Percentiles rank a stretch among this genome's conserved stretches.
Conservation (phyloP, 2,113 vertebrate species). For the Oryzias woworae region DNA sequence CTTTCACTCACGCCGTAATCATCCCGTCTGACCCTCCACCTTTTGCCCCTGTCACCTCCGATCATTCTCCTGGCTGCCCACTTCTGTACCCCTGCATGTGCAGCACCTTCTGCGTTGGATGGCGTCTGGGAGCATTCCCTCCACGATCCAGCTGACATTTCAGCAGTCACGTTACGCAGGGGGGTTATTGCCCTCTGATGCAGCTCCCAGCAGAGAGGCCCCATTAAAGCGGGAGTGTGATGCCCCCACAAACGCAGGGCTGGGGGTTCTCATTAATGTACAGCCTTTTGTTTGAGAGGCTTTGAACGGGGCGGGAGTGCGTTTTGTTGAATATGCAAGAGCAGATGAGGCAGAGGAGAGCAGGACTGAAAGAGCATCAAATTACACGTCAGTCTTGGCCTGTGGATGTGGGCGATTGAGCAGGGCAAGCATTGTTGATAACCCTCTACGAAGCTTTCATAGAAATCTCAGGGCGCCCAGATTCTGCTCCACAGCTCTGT, state of each 20-base stretch:
- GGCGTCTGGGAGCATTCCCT: background rate
- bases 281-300: slow-evolving; percentile 35
- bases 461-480: slow-evolving; percentile 35
- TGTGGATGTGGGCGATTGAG: slow-evolving; percentile 61
- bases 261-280: slow-evolving; percentile 50
- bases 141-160: slow-evolving; percentile 71
- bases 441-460: slow-evolving; percentile 49
- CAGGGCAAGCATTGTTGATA: slow-evolving; percentile 42
- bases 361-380: slow-evolving; percentile 58
- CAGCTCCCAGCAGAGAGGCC: slow-evolving; percentile 17
- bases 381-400: slow-evolving; percentile 64
- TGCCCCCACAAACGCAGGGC: slow-evolving; percentile 18
- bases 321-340: slow-evolving; percentile 44
- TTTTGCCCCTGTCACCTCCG: background rate
- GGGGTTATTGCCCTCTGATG: slow-evolving; percentile 18
- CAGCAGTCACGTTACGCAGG: slow-evolving; percentile 53
- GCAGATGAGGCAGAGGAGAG: slow-evolving; percentile 22
- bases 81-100: slow-evolving; percentile 49
- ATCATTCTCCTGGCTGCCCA: background rate
- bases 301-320: slow-evolving; percentile 8
- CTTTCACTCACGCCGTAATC: slow-evolving; percentile 36
- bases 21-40: slow-evolving; percentile 33
- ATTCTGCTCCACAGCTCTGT: slow-evolving; percentile 18
- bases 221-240: slow-evolving; percentile 36
- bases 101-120: slow-evolving; percentile 20